These are phyloP conservation scores for Drosophila anceps DNA, from an alignment of 2,888 invertebrate genomes.

Conservation along the genomic window DNA sequence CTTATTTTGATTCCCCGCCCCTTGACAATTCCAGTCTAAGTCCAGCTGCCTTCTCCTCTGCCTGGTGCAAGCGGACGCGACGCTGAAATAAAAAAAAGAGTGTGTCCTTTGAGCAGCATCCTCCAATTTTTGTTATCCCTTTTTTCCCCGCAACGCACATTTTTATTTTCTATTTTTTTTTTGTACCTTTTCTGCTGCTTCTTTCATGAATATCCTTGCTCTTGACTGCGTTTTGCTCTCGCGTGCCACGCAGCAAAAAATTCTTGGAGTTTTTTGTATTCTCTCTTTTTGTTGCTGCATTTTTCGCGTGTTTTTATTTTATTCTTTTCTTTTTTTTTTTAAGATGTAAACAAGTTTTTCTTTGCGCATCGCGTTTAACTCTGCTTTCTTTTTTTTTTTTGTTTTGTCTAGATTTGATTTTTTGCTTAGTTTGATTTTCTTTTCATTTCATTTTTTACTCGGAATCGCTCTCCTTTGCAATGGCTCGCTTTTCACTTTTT, in stretches of 20 bases:
- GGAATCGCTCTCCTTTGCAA: conserved; percentile 22
- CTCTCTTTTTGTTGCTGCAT: conserved; percentile 39
- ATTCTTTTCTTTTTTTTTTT: conserved; percentile 59
- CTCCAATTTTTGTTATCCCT: conserved; percentile 34
- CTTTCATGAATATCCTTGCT: conserved; percentile 61
- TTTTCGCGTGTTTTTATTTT: conserved; percentile 34
- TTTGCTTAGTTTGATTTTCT: conserved; percentile 37
- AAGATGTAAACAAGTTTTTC: conserved; percentile 83
- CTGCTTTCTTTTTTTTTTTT: conserved; percentile 36
- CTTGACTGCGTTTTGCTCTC: conserved; percentile 52
- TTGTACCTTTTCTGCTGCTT: conserved; percentile 38
- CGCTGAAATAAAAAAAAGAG: conserved; percentile 54
- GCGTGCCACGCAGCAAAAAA: conserved; percentile 62
- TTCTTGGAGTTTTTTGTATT: conserved; percentile 28
- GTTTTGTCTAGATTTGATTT: conserved; percentile 34
- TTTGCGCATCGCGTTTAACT: conserved; percentile 61
- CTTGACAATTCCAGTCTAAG: conserved; percentile 36
- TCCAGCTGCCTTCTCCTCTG: conserved; percentile 26
- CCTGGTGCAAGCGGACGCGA: conserved; percentile 57
- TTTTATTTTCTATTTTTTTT: conserved; percentile 32
- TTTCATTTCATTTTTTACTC: conserved; percentile 18
- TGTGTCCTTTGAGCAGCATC: conserved; percentile 66
- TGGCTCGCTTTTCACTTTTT: conserved; percentile 70
- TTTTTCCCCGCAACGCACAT: conserved; percentile 48
- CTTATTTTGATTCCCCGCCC: background rate